Conservation (phyloP, 1,140 invertebrate genomes). For the Drosophila lacteicornis region DNA sequence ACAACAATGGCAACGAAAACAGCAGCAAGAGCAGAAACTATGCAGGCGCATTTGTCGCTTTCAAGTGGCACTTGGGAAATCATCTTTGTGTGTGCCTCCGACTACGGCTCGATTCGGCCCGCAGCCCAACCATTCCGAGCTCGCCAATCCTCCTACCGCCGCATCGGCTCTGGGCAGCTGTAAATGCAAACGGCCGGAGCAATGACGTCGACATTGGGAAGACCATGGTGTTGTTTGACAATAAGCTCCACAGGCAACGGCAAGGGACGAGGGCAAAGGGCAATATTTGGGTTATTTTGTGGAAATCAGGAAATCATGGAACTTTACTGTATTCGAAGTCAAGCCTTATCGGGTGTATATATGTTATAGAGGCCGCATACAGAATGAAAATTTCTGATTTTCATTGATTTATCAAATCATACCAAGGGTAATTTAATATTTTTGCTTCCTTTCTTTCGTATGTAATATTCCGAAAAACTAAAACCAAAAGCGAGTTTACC, state of each 20-base stretch:
- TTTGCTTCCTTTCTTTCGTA: background rate
- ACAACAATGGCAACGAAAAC: conserved; percentile 27
- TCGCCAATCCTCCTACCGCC: background rate
- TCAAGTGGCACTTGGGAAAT: conserved; percentile 80
- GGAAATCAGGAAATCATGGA: conserved; percentile 18
- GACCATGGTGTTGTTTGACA: conserved; percentile 61
- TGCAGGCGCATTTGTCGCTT: conserved; percentile 71
- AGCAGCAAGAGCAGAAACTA: conserved; percentile 42
- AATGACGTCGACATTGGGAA: conserved; percentile 54
- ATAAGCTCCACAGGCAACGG: conserved; percentile 33
- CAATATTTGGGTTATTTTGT: conserved; percentile 19
- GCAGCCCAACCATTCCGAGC: conserved; percentile 5
- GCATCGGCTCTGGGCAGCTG: conserved; percentile 56
- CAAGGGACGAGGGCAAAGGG: background rate
- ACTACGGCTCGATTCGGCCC: conserved; percentile 21
- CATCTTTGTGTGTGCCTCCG: conserved; percentile 70
- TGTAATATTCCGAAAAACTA: background rate
- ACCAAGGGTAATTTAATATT: background rate
- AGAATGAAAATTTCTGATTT: too few species aligned
- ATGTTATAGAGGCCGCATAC: too few species aligned
- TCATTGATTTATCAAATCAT: background rate
- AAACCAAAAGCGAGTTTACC: too few species aligned
- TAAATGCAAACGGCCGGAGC: conserved; percentile 72
- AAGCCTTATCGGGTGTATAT: background rate
- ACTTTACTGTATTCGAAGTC: conserved; percentile 1